Percentiles rank a stretch among this genome's conserved stretches.
Evolutionary conservation across 2,113 vertebrate species (phyloP).

Genomic region (Lophius piscatorius): DNA sequence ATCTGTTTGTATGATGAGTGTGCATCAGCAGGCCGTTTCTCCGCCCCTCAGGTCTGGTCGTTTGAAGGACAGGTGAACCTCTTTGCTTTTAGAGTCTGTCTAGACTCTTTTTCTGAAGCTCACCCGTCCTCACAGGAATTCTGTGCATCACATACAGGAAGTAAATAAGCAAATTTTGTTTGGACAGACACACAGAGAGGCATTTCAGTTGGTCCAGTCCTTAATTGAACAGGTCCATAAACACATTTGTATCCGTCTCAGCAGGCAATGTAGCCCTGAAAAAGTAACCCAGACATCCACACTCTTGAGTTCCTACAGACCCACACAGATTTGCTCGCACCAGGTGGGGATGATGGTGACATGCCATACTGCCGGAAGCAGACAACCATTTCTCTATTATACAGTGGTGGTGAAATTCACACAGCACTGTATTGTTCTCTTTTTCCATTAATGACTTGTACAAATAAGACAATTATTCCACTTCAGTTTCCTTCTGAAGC

Average conservation of each 20-base stretch:
- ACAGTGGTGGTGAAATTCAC: conserved; percentile 16
- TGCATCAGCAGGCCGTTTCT: neutral
- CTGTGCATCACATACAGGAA: neutral
- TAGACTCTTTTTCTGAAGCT: no score
- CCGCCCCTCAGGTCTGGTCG: neutral
- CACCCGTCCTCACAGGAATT: no score
- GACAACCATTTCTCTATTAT: conserved; percentile 32
- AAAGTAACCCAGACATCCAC: conserved; percentile 42
- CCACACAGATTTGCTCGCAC: conserved; percentile 38
- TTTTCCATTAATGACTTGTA: no score
- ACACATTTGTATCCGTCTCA: conserved; percentile 42
- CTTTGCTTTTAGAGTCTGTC: neutral
- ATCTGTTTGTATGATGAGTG: neutral
- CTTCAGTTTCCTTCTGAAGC: no score
- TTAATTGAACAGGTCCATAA: conserved; percentile 13
- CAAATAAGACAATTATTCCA: no score
- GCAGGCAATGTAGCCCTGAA: conserved; percentile 16
- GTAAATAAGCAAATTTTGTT: neutral
- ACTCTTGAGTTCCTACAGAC: conserved; percentile 28
- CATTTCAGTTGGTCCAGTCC: neutral
- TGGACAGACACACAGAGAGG: neutral
- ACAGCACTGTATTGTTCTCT: conserved; percentile 1
- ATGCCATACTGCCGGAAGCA: conserved; percentile 39
- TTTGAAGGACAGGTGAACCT: neutral
- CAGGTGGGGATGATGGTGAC: conserved; percentile 60